Conservation (phyloP, 2,888 invertebrate genomes). For the Seira ritae region DNA sequence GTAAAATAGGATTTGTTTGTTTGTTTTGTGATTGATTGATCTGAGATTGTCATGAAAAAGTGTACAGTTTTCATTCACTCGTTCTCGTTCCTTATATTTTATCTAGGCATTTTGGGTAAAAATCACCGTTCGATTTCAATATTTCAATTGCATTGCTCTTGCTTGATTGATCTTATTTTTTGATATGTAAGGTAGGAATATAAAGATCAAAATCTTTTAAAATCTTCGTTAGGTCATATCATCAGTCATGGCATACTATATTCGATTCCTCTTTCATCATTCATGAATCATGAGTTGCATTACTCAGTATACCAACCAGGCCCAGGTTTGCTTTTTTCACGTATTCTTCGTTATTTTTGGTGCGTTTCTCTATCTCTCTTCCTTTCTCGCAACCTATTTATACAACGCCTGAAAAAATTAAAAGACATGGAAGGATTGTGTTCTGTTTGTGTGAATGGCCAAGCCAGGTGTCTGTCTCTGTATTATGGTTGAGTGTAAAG, state of each 20-base stretch:
- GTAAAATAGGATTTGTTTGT: background rate
- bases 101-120: too few species aligned
- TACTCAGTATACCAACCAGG: background rate
- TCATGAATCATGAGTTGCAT: too few species aligned
- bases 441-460: constrained; percentile 26
- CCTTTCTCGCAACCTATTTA: background rate
- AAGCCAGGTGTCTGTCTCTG: constrained; percentile 49
- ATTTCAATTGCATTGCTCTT: background rate
- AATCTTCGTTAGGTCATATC: background rate
- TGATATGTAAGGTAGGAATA: background rate
- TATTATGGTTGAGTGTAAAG: too few species aligned
- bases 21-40: too few species aligned
- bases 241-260: constrained; percentile 5
- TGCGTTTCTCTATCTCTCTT: background rate
- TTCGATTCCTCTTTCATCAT: background rate
- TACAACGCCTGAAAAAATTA: background rate
- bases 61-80: too few species aligned
- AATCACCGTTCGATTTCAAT: background rate
- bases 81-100: too few species aligned
- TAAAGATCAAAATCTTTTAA: background rate
- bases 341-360: background rate
- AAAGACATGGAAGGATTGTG: constrained; percentile 34
- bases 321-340: background rate
- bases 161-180: background rate
- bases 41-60: too few species aligned